Base-by-base conservation (phyloP, 2,113 vertebrate species). In the Periophthalmus modestus region DNA sequence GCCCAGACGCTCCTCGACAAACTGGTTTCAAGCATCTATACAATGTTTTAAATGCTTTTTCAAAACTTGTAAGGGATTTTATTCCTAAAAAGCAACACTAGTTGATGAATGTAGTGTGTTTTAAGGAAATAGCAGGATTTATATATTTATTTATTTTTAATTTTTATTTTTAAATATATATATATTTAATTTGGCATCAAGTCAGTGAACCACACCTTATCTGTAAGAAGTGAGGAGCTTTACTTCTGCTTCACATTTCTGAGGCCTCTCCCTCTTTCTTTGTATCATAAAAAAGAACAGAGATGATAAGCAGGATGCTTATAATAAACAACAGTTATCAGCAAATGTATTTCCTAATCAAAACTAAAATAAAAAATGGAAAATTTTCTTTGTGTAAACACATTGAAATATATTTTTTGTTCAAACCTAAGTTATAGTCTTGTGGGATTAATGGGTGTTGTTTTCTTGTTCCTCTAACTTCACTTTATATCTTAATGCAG, bases 141-240 rank as follows among this genome's bases (percentile, higher is more conserved):
- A 23, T 5, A 18, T 15, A 52, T 12, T 21, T n/a, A n/a, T 57
- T 57, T 6, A 18, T 52, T 19, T 1, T 52, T 52, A n/a, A n/a
- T n/a, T n/a, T n/a, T n/a, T n/a, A n/a, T n/a, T n/a, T n/a, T n/a
- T n/a, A n/a, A n/a, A n/a, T n/a, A n/a, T 52, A 5, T 19, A 6
- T 18, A 6, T 19, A 19, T 19, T 18, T 23, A 23, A 9, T 10
- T 11, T 4, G 21, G 24, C 23, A 23, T 21, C 2, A 13, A 12
- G 55, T 82, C 72, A 65, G 34, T 62, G 10, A 23, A 72, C 68
- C 79, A 79, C 78, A 71, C 33, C 63, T 61, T 16, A 62, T 82
- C 50, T 74, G 19, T 74, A 55, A 52, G 5, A 83, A 82, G 57
- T 23, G 57, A 10, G 39, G 7, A 43, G 39, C 28, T 48, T 36